Percentiles rank a stretch among this genome's conserved stretches.
Conservation (phyloP, 2,113 vertebrate species). For the Rhadina sibilatrix region DNA sequence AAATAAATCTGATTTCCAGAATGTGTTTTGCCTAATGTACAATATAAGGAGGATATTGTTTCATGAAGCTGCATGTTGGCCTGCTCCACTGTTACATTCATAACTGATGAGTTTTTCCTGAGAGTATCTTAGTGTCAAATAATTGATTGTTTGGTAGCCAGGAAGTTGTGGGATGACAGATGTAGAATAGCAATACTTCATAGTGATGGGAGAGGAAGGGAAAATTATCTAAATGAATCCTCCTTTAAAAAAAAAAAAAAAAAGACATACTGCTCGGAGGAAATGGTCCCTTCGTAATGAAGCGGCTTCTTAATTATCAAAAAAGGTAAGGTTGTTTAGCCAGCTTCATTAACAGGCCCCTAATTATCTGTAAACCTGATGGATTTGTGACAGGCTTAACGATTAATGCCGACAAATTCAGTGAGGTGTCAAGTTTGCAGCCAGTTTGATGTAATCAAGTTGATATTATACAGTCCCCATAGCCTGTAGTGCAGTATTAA, state of each 20-base stretch:
- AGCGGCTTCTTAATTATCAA: conserved; percentile 95
- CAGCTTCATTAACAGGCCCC: conserved; percentile 95
- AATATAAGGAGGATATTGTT: conserved; percentile 64
- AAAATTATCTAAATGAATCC: conserved; percentile 85
- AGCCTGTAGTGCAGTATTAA: conserved; percentile 91
- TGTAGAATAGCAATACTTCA: conserved; percentile 81
- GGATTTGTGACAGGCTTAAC: conserved; percentile 98
- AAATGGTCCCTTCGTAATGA: conserved; percentile 85
- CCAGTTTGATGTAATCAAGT: conserved; percentile 98
- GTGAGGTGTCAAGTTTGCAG: conserved; percentile 97
- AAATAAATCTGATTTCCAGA: conserved; percentile 70
- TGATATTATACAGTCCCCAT: conserved; percentile 96
- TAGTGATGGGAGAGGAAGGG: conserved; percentile 81
- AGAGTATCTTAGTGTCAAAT: conserved; percentile 83
- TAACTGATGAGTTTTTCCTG: conserved; percentile 83
- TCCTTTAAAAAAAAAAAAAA: conserved; percentile 71
- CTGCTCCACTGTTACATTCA: conserved; percentile 69
- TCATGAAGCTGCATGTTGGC: conserved; percentile 64
- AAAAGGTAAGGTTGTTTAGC: conserved; percentile 90
- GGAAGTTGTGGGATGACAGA: conserved; percentile 84
- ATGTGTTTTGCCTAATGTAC: conserved; percentile 65
- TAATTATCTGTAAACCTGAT: conserved; percentile 99
- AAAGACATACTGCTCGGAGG: conserved; percentile 77
- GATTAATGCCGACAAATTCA: conserved; percentile 99
- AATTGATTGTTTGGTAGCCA: conserved; percentile 87